A percentile compares a stretch with the other conserved stretches of the same genome.
Conservation (phyloP, 2,888 invertebrate species). For the Hypomecis punctinalis region DNA sequence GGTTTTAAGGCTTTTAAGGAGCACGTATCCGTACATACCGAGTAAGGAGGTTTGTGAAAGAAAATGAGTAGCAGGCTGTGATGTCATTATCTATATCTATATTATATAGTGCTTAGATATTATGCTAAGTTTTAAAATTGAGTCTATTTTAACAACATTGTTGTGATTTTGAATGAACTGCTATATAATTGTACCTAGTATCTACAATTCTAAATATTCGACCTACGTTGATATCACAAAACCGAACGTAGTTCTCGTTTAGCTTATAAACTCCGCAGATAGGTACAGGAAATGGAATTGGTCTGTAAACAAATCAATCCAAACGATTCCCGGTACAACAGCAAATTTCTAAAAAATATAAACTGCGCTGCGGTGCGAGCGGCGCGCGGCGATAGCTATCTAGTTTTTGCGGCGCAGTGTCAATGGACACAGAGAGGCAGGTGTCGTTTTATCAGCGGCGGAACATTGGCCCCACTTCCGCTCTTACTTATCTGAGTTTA, state of each 20-base stretch:
- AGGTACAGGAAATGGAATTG: neutral
- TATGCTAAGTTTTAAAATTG: too few relatives aligned
- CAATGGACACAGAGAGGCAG: constrained; percentile 58
- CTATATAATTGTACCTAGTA: too few relatives aligned
- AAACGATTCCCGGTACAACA: constrained; percentile 8
- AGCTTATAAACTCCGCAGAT: too few relatives aligned
- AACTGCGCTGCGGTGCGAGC: constrained; percentile 4
- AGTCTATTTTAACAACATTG: too few relatives aligned
- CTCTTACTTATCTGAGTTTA: constrained; percentile 80
- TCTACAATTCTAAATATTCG: too few relatives aligned
- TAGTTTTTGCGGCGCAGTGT: constrained; percentile 45
- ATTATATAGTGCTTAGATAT: too few relatives aligned
- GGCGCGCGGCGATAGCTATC: constrained; percentile 32
- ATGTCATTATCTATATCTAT: too few relatives aligned
- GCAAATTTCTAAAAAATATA: constrained; percentile 16
- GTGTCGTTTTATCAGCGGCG: constrained; percentile 72
- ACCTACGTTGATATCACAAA: too few relatives aligned
- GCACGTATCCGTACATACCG: neutral
- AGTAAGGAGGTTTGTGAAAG: neutral
- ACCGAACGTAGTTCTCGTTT: too few relatives aligned
- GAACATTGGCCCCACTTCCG: constrained; percentile 80
- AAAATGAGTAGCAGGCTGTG: too few relatives aligned
- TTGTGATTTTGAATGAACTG: too few relatives aligned
- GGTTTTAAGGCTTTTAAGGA: constrained; percentile 3
- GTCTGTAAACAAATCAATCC: constrained; percentile 6